Base-by-base conservation (phyloP, 2,113 vertebrate genomes). In the Henicopernis longicauda region DNA sequence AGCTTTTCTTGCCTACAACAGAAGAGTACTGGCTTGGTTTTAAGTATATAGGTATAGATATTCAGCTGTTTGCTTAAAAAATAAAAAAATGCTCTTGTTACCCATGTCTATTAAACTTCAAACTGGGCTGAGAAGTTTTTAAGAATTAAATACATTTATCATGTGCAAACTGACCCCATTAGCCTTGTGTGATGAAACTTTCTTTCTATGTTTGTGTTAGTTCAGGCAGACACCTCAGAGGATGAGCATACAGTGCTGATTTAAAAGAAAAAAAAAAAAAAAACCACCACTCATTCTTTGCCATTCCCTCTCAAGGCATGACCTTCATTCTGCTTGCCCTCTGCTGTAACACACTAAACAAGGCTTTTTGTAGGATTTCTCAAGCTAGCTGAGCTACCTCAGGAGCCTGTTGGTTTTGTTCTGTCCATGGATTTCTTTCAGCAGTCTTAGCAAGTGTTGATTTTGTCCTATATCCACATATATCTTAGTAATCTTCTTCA, bases 381-480 rank as follows among this genome's bases (percentile, higher is more conserved):
- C 76, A 31, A 23, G 38, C 62, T 67, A 78, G 78, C 90, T 77
- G 79, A 76, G 82, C 58, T 87, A 44, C 87, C 50, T 50, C 29
- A 17, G 90, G 73, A 87, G 73, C 50, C 88, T 84, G 55, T 52
- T 4, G 62, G 15, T 16, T 89, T 83, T 89, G 77, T 91, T 82
- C 86, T 87, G 76, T 44, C 85, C 52, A 2, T 67, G 67, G 62
- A 42, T 65, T 58, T 23, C 86, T 88, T 89, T 59, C 59, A 57
- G 55, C 59, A 34, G 47, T 45, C 50, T 71, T 14, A 44, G 89
- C 55, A 66, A 74, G 47, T 36, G 76, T 62, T 81, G 50, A 14
- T 59, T 93, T 86, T 93, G 90, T 62, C 76, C 80, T 82, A 23
- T 27, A 49, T 58, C 59, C 69, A 55, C 40, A 8, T 16, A 17